phyloP scores from a whole-genome alignment of 2,113 vertebrate species.

The Mus pahari region DNA sequence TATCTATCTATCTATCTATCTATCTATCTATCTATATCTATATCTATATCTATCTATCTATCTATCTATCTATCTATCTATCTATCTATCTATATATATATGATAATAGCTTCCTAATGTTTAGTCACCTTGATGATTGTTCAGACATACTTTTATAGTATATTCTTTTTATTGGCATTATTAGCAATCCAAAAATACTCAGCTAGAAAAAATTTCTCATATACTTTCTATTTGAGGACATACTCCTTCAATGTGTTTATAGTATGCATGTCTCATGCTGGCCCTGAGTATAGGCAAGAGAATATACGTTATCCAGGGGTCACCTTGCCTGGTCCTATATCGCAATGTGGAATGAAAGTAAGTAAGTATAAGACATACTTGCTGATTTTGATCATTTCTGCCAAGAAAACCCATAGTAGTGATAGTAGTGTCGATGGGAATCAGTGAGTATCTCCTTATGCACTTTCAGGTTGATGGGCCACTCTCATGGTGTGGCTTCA shows the following conservation, averaged over 20 bases:
- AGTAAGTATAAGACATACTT: background rate
- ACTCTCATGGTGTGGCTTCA: background rate
- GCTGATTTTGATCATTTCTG: background rate
- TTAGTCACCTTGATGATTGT: background rate
- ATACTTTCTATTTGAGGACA: background rate
- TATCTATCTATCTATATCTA: background rate
- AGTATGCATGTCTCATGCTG: background rate
- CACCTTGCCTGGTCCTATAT: background rate
- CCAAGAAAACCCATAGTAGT: background rate
- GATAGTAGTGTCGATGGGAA: background rate
- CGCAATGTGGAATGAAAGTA: background rate
- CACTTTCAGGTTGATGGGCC: rapidly evolving
- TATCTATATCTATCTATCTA: background rate
- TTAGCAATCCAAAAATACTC: background rate
- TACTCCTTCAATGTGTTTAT: background rate
- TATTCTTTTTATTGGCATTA: background rate
- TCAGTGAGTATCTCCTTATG: background rate
- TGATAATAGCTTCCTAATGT: background rate
- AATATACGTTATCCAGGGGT: background rate
- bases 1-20: background rate
- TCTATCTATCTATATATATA: too few species aligned
- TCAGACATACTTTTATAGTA: background rate
- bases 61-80: background rate
- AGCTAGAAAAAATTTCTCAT: background rate
- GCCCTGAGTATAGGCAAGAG: background rate